Evolutionary conservation across 2,888 invertebrate genomes (phyloP).

Genomic region (Philopedon plagiatum): DNA sequence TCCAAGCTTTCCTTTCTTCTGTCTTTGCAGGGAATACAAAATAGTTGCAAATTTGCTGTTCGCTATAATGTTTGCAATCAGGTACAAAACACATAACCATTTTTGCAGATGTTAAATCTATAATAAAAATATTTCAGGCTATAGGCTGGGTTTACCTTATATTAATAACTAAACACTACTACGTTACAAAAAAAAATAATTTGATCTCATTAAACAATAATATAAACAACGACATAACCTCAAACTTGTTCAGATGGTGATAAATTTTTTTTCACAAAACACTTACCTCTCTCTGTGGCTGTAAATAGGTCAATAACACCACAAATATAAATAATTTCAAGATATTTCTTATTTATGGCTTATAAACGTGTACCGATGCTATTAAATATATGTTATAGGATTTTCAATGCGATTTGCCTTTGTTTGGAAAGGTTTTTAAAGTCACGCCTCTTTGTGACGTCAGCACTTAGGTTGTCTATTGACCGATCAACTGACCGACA

Average conservation of each 20-base stretch:
- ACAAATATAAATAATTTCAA: neutral
- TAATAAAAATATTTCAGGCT: neutral
- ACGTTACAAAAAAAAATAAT: neutral
- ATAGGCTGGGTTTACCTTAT: neutral
- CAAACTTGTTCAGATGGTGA: neutral
- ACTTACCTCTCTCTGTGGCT: neutral
- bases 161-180: neutral
- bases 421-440: neutral
- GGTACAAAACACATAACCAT: constrained; percentile 28
- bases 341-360: neutral
- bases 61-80: constrained; percentile 17
- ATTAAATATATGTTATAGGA: neutral
- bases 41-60: constrained; percentile 21
- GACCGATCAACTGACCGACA: no score
- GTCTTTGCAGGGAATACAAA: constrained; percentile 8
- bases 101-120: neutral
- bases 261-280: neutral
- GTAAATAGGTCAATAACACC: neutral
- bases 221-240: neutral
- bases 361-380: neutral
- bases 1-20: constrained; percentile 9
- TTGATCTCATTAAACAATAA: neutral
- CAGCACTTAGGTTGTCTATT: neutral
- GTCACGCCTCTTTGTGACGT: neutral
- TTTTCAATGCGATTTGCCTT: neutral